Evolutionary conservation across 2,797 vertebrate species (phyloP).

Genomic region (Alosa sapidissima): DNA sequence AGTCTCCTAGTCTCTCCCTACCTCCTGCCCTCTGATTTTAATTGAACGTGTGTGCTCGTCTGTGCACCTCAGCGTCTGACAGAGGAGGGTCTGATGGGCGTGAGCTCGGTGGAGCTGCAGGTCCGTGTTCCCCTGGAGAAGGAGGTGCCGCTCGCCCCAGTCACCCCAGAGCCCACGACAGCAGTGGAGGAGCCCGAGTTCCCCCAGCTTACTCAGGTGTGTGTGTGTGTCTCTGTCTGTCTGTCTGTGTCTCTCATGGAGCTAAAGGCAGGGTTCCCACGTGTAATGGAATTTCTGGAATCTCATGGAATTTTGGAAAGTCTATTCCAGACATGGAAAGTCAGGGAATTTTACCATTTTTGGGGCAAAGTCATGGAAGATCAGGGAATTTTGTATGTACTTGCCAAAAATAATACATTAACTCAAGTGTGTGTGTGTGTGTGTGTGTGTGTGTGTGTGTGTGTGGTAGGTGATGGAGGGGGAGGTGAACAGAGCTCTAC

Average conservation of each 20-base stretch:
- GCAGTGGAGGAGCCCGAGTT: conserved; percentile 81
- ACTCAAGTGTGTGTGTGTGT: conserved; percentile 62
- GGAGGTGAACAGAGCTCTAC: conserved; percentile 81
- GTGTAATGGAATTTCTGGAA: too few species aligned
- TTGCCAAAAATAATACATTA: too few species aligned
- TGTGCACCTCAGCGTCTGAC: conserved; percentile 74
- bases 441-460: conserved; percentile 29
- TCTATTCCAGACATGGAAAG: too few species aligned
- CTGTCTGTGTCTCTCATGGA: too few species aligned
- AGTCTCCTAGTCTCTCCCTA: background rate
- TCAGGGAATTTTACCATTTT: too few species aligned
- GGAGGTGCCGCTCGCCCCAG: conserved; percentile 84
- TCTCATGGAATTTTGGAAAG: too few species aligned
- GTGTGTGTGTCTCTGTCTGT: conserved; percentile 11
- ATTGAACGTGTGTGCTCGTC: conserved; percentile 25
- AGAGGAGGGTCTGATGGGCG: conserved; percentile 72
- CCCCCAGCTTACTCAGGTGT: conserved; percentile 89
- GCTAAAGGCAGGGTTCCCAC: too few species aligned
- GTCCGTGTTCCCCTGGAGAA: conserved; percentile 93
- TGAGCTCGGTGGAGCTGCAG: conserved; percentile 79
- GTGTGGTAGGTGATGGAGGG: conserved; percentile 85
- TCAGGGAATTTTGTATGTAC: too few species aligned
- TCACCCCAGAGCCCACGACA: conserved; percentile 64
- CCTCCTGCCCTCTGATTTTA: background rate
- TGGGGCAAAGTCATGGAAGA: too few species aligned